These are phyloP conservation scores for Chaetura pelagica DNA, from an alignment of 2,113 vertebrate genomes.

Conservation along the genomic window DNA sequence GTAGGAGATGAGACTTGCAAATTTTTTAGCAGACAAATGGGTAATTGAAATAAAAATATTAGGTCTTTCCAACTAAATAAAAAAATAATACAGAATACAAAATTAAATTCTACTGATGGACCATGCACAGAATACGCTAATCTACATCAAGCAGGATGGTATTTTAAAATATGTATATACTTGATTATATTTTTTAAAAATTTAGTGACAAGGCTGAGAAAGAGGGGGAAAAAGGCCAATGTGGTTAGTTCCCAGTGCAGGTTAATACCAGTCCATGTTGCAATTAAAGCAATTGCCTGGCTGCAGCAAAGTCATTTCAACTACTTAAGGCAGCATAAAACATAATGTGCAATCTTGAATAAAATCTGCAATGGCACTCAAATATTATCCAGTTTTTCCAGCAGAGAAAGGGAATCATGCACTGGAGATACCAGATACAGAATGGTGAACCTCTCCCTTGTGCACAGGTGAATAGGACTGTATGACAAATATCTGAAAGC, in stretches of 20 bases:
- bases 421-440: fast-evolving
- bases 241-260: background rate
- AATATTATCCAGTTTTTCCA: background rate
- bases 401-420: background rate
- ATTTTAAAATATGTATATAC: background rate
- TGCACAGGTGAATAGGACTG: background rate
- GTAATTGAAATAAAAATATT: background rate
- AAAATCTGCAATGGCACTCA: background rate
- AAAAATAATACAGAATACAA: background rate
- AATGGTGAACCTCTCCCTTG: background rate
- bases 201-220: background rate
- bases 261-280: background rate
- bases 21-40: background rate
- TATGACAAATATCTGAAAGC: background rate
- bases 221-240: background rate
- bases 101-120: background rate
- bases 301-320: background rate
- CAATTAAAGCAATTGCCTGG: background rate
- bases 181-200: background rate
- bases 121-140: background rate
- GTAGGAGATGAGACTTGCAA: background rate
- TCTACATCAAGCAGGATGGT: background rate
- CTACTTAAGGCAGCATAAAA: background rate
- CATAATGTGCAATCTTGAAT: background rate
- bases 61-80: background rate